Evolutionary conservation across 2,113 vertebrate species (phyloP).

Genomic region (Coracopsis vasa): DNA sequence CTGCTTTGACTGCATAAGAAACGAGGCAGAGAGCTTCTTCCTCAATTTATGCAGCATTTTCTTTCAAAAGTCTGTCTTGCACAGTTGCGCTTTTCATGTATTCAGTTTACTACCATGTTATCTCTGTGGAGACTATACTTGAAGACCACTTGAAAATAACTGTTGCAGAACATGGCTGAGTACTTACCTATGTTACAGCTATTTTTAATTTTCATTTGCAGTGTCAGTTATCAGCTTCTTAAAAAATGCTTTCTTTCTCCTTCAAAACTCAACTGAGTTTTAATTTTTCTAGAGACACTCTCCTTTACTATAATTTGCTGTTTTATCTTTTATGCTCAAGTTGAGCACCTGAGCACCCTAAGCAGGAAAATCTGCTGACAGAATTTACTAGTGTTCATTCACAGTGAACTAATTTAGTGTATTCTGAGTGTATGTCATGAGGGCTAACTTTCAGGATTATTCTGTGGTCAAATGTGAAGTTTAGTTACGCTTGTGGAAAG

Average conservation of each 20-base stretch:
- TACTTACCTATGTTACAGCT: background rate
- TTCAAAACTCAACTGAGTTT: background rate
- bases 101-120: background rate
- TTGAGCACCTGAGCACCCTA: background rate
- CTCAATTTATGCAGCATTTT: conserved; percentile 20
- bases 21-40: background rate
- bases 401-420: background rate
- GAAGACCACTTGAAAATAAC: conserved; percentile 30
- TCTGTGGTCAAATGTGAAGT: background rate
- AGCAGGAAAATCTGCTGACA: background rate
- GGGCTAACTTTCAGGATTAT: background rate
- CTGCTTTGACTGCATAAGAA: background rate
- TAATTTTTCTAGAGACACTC: background rate
- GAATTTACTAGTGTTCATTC: background rate
- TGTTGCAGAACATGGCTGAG: background rate
- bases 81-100: background rate
- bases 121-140: background rate
- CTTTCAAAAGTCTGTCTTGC: conserved; percentile 1
- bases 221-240: background rate
- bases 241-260: background rate
- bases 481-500: background rate
- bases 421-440: background rate
- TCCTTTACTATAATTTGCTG: background rate
- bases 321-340: background rate
- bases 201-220: background rate